Percentiles rank a stretch among this genome's conserved stretches.
Conservation (phyloP, 2,797 vertebrate genomes). For the Cuniculus paca region DNA sequence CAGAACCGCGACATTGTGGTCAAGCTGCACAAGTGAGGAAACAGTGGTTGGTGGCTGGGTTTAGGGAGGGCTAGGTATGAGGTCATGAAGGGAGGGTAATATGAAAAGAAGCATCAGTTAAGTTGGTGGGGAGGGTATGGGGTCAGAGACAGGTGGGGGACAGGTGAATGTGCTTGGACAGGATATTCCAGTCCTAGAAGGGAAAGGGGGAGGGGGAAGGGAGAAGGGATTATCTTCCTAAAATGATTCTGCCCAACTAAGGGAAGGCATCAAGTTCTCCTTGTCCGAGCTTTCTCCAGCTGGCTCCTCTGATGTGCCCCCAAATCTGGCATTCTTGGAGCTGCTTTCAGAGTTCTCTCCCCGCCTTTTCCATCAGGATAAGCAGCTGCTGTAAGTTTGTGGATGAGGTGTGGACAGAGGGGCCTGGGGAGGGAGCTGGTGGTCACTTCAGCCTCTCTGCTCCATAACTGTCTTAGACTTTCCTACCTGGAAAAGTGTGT, state of each 20-base stretch:
- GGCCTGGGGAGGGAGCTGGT: not conserved
- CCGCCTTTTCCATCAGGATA: slow-evolving; percentile 92
- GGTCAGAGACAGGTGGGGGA: not conserved
- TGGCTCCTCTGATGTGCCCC: slow-evolving; percentile 79
- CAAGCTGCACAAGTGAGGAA: slow-evolving; percentile 92
- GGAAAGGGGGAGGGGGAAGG: not conserved
- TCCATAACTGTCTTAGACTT: slow-evolving; percentile 68
- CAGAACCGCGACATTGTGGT: slow-evolving; percentile 91
- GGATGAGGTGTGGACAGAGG: not conserved
- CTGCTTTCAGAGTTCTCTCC: slow-evolving; percentile 95
- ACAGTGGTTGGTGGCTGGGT: not conserved
- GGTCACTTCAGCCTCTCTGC: not conserved
- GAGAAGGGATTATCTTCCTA: not conserved
- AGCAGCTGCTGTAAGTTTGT: slow-evolving; percentile 91
- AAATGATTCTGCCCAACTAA: slow-evolving; percentile 79
- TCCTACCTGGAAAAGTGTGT: slow-evolving; percentile 80
- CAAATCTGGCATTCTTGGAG: slow-evolving; percentile 92
- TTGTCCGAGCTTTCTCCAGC: slow-evolving; percentile 83
- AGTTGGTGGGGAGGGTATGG: not conserved
- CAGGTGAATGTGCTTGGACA: no score
- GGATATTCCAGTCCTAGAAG: not conserved
- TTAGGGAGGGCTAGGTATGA: not conserved
- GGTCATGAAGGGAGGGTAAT: not conserved
- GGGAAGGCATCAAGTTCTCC: slow-evolving; percentile 93
- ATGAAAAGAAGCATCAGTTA: not conserved